Evolutionary conservation across 2,888 invertebrate genomes (phyloP).

Genomic region (Pterostichus madidus): DNA sequence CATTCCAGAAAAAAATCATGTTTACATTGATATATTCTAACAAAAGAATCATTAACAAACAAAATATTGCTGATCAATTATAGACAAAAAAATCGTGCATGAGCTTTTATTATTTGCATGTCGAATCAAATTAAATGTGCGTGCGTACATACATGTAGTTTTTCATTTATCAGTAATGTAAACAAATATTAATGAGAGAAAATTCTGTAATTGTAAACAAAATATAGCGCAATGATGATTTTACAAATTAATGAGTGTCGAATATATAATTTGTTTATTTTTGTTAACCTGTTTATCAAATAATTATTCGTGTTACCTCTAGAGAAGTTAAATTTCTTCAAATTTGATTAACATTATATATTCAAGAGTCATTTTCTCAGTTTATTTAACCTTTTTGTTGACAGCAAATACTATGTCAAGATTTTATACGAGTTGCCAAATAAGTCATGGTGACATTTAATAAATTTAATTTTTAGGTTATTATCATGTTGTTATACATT

Average conservation of each 20-base stretch:
- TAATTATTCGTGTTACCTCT: background rate
- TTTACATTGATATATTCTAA: background rate
- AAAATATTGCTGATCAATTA: slow-evolving; percentile 16
- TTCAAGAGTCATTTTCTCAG: background rate
- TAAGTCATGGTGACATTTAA: too few species aligned
- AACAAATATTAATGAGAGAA: slow-evolving; percentile 21
- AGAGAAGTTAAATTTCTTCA: background rate
- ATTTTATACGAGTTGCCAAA: too few species aligned
- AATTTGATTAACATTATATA: slow-evolving; percentile 2
- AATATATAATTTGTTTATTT: slow-evolving; percentile 33
- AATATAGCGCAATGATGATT: slow-evolving; percentile 13
- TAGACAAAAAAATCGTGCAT: slow-evolving; percentile 20
- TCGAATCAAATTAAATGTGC: slow-evolving; percentile 5
- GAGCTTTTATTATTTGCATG: background rate
- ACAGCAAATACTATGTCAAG: too few species aligned
- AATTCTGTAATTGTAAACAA: slow-evolving; percentile 31
- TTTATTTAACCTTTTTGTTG: too few species aligned
- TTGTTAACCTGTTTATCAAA: slow-evolving; percentile 1
- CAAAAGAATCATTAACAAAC: slow-evolving; percentile 16
- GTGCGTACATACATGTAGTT: slow-evolving; percentile 21
- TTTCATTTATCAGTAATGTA: slow-evolving; percentile 10
- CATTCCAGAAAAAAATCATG: background rate
- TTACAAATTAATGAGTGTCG: slow-evolving; percentile 27
- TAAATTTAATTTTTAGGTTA: too few species aligned
- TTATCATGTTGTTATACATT: too few species aligned